These are phyloP conservation scores for Pristionchus japonicus DNA, from an alignment of 2,888 invertebrate genomes.

Conservation along the genomic window DNA sequence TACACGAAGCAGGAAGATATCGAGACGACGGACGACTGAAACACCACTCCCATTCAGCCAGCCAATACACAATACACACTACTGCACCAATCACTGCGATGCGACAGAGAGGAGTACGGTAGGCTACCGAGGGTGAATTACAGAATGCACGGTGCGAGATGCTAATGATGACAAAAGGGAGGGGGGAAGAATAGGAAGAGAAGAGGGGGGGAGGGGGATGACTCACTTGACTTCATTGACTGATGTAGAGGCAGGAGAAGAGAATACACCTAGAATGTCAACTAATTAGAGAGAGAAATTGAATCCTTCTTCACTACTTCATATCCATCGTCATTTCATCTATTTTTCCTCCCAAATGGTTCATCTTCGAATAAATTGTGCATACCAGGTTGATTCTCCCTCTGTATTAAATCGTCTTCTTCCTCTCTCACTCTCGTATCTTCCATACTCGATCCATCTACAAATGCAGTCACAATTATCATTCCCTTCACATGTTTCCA, in stretches of 20 bases:
- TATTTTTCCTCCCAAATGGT: not conserved
- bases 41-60: not conserved
- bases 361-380: not conserved
- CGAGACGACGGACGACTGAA: not conserved
- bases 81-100: not conserved
- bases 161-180: not conserved
- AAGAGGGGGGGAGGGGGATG: not conserved
- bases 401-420: not conserved
- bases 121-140: not conserved
- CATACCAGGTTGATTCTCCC: not conserved
- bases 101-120: not conserved
- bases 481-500: not conserved
- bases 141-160: not conserved
- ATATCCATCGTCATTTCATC: not conserved
- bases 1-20: not conserved
- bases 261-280: not conserved
- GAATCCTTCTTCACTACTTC: not conserved
- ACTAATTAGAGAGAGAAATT: not conserved
- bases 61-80: not conserved
- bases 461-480: not conserved
- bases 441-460: not conserved
- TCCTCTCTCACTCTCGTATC: not conserved
- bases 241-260: not conserved
- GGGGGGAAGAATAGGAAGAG: not conserved
- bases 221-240: not conserved